Base-by-base conservation (phyloP, 2,888 invertebrate genomes). In the Apamea monoglypha region DNA sequence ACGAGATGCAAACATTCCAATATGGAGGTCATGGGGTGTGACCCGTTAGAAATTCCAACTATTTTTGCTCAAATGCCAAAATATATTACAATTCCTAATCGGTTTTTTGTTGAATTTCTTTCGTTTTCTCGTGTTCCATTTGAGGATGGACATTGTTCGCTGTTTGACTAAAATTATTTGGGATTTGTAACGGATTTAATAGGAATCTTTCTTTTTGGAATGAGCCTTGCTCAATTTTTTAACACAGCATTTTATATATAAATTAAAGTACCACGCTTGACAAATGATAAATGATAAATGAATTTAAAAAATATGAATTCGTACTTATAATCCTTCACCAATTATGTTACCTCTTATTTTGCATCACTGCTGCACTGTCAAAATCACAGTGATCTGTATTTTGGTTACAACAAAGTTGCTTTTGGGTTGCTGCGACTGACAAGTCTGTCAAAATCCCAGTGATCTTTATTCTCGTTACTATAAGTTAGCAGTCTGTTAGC, bases 1-100 rank as follows among this genome's bases (percentile, higher is more conserved):
- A 36, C 61, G 74, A 63, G 72, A 76, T 44, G n/a, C 64, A 4
- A 74, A 61, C 82, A 85, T 84, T 84, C 84, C 86, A 29, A 70
- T 66, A 50, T 12, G 53, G 32, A 67, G 73, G 66, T 47, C 53
- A 36, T 59, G 71, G 63, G 61, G 32, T 56, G 69, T 29, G 78
- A 78, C 73, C 85, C 75, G 25, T 66, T 73, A 74, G 53, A 78
- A 67, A 78, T 85, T 12, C 79, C 82, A 84, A 85, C 70, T 71
- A 85, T 84, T 82, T 71, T 36, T 53, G 14, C 36, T 61, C 44
- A 76, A 70, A 72, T 63, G 32, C 75, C 79, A 67, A 75, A 70
- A 85, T 73, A 68, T 76, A 82, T 85, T 84, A 75, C 74, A 56
- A 61, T 67, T 53, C 72, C 61, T n/a, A 40, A 72, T 32, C 16